phyloP scores from a whole-genome alignment of 2,113 vertebrate species.

The Manacus vitellinus region DNA sequence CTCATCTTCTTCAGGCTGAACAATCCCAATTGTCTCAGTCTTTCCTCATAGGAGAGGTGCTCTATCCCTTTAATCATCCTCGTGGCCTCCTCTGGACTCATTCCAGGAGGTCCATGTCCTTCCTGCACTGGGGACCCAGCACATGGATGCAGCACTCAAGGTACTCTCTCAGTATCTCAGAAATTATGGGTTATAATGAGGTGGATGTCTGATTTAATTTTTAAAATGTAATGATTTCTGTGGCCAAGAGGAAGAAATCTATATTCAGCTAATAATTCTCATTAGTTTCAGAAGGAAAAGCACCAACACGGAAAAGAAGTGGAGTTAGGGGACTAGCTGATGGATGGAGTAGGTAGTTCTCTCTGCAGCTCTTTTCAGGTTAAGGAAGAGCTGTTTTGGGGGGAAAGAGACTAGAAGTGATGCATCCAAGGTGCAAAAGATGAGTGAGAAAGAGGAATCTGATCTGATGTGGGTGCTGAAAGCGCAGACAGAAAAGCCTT shows the following conservation, averaged over 20 bases:
- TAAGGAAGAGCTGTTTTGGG: not conserved
- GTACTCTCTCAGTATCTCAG: not conserved
- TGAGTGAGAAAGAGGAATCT: not conserved
- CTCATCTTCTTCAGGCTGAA: not conserved
- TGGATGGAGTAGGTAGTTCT: not conserved
- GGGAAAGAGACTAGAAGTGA: not conserved
- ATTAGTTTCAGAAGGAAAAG: not conserved
- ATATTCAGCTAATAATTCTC: not conserved
- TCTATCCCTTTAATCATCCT: not conserved
- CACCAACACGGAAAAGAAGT: not conserved
- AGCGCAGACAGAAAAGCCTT: not conserved
- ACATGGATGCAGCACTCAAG: not conserved
- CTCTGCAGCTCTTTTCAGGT: not conserved
- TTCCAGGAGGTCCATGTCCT: not conserved
- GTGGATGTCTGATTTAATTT: not conserved
- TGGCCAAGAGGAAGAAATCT: not conserved
- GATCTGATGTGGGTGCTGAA: not conserved
- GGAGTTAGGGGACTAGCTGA: not conserved
- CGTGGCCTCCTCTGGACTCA: not conserved
- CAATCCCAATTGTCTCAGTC: not conserved
- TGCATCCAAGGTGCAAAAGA: not conserved
- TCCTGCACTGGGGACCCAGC: not conserved
- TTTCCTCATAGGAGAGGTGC: not conserved
- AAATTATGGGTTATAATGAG: not conserved
- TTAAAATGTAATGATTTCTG: not conserved